A percentile compares a stretch with the other conserved stretches of the same genome.
Evolutionary conservation across 64 coral and sea anemone genomes (phyloP).

Genomic region (Montipora cactus): DNA sequence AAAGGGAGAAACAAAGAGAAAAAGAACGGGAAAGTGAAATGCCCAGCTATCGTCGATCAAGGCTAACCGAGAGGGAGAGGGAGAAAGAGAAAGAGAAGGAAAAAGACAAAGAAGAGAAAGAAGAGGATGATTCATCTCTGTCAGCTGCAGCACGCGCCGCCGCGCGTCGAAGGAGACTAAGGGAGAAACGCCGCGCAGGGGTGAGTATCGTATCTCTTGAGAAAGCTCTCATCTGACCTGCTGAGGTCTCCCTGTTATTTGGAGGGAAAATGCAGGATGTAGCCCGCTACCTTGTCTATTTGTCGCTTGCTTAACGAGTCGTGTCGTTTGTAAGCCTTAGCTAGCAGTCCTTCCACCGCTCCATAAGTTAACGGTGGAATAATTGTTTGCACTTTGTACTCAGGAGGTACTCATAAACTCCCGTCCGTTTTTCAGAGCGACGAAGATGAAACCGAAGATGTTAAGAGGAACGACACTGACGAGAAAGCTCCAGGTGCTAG

Average conservation of each 20-base stretch:
- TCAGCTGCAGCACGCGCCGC: conserved; percentile 59
- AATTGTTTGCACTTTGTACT: background rate
- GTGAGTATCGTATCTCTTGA: background rate
- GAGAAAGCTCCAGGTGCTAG: conserved; percentile 26
- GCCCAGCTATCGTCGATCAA: conserved; percentile 40
- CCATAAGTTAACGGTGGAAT: background rate
- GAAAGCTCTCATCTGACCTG: too few species aligned
- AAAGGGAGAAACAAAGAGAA: conserved; percentile 54
- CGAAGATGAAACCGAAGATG: conserved; percentile 78
- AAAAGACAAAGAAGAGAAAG: conserved; percentile 59
- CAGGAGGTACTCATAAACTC: background rate
- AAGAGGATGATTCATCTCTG: conserved; percentile 46
- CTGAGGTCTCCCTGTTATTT: too few species aligned
- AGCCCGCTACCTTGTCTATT: too few species aligned
- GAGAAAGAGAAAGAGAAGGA: conserved; percentile 52
- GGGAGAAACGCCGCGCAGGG: conserved; percentile 86
- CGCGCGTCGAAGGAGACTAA: conserved; percentile 56
- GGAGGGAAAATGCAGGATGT: too few species aligned
- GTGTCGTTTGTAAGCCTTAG: too few species aligned
- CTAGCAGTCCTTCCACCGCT: too few species aligned
- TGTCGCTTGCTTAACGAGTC: too few species aligned
- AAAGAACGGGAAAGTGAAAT: conserved; percentile 83
- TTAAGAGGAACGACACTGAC: conserved; percentile 91
- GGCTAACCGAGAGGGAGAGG: background rate
- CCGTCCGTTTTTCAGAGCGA: conserved; percentile 54